Evolutionary conservation across 2,797 vertebrate species (phyloP), one percentile per base, ranked within the genome.

Genomic region (Catostomus latipinnis): DNA sequence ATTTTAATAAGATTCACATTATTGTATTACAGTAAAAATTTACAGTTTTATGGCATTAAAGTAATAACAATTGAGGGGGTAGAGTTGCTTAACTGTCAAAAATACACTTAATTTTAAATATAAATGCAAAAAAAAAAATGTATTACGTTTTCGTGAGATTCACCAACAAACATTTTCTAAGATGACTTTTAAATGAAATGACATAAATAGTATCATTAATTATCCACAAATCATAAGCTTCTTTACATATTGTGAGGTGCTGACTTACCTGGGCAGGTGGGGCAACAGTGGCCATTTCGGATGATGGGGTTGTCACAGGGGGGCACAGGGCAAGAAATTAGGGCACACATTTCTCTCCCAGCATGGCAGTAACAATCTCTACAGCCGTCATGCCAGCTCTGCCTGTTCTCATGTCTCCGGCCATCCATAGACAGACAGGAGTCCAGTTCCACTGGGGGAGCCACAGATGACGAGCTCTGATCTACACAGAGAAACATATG

Each of bases 381-480:
- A 90, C 96, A 97, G 74, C 96, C 96, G 3, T 97, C 96, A 0
- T 97, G 95, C 96, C 96, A 97, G 80, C 91, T 96, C 81, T 97
- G 95, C 65, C 95, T 94, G 0, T 93, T 95, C 84, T 94, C 94
- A 0, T 96, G 96, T 48, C 94, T 94, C 22, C 91, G 94, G 48
- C 96, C 96, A 9, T 97, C 96, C 94, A 96, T 94, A 56, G 96
- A 96, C 76, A 97, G 89, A 85, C 96, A 97, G 0, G 94, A 93
- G 82, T 93, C 94, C 14, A 91, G 88, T 85, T 94, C 94, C 71
- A 93, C 79, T 0, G 94, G 91, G 8, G 95, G 94, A 65, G 93
- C 85, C 7, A 92, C 83, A 48, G 93, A 92, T 11, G 94, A 86
- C 0, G 88, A 67, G 8, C 79, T 80, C n/a, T 81, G 84, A 74